Evolutionary conservation across 2,888 invertebrate species (phyloP), one percentile per base, ranked within the genome.

Genomic region (Lepetodrilus schrolli): DNA sequence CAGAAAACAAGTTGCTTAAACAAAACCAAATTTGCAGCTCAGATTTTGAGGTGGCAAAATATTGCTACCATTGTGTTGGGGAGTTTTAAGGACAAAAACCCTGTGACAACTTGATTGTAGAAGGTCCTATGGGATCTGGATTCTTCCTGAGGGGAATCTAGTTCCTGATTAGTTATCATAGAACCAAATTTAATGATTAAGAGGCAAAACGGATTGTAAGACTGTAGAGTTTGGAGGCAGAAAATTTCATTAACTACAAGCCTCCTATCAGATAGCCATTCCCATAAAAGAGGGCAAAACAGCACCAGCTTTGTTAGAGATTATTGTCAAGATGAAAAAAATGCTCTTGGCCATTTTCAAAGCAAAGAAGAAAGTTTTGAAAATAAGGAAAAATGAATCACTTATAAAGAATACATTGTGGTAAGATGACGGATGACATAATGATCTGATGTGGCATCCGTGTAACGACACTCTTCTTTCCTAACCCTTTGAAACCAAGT

Each of bases 141-240:
- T 17, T 13, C 58, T 30, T 30, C 58, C 26, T 30, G 26, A 17
- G 8, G 58, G 58, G 58, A 58, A 58, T 58, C 30, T 58, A 58
- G 34, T 58, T 58, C 30, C 34, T 58, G 58, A 58, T 58, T 58
- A 30, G 58, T 58, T 58, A 58, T 58, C 58, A 58, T 58, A 58
- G 58, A 58, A 58, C 58, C 58, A 58, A 58, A 58, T 58, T 58
- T 30, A 30, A 58, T 58, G 58, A 58, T 58, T 58, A 58, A 58
- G 58, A 30, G 51, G 26, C 17, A n/a, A 30, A 58, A 58, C 58
- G 26, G 58, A 58, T 58, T 58, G 26, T 23, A 17, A 17, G 30
- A 58, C n/a, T n/a, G 58, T 26, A 26, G 58, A 58, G 58, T 21
- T 58, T 23, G 58, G 30, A 58, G 30, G 58, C 58, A 58, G 58